Base-by-base conservation (phyloP, 2,797 vertebrate species). In the Megalops cyprinoides region DNA sequence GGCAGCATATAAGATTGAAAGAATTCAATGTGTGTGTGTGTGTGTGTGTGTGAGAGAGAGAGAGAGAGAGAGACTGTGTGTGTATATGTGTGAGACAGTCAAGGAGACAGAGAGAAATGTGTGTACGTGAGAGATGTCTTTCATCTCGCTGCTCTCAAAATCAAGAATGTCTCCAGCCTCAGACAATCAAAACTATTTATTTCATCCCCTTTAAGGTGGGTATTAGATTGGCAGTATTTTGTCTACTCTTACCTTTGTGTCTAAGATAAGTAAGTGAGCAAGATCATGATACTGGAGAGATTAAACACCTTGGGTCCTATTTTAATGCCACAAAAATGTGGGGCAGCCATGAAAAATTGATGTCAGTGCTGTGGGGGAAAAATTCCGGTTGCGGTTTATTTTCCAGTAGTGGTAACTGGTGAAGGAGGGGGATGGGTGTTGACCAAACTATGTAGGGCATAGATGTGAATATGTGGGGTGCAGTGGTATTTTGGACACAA, bases 181-280 rank as follows among this genome's bases (percentile, higher is more conserved):
- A 65, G 34, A 65, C 37, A 34, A 65, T 65, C 62, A 65, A 65
- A 65, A 65, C 14, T 65, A 65, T 37, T 12, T 65, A 65, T 65
- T 37, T 65, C 31, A 37, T 62, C 62, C 62, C 31, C 62, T 71
- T 71, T 71, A 71, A 42, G 67, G 37, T 42, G 44, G 7, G n/a
- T 71, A 71, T 71, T 71, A 44, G 44, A 42, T 71, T 42, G 4
- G 39, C 23, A 39, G 67, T 37, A 44, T 42, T 44, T 39, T 9
- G 23, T 8, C 39, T 71, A 39, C 12, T 44, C 67, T 18, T 65
- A 42, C 37, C n/a, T 71, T 44, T 71, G 20, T 39, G 37, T 71
- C 18, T 44, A 44, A 39, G 67, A 44, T 71, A 44, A 2, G 20
- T 44, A 71, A 23, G 37, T 44, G 39, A 9, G 67, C 67, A 44